These are phyloP conservation scores for Probosciger aterrimus DNA, from an alignment of 2,113 vertebrate species.

Conservation along the genomic window DNA sequence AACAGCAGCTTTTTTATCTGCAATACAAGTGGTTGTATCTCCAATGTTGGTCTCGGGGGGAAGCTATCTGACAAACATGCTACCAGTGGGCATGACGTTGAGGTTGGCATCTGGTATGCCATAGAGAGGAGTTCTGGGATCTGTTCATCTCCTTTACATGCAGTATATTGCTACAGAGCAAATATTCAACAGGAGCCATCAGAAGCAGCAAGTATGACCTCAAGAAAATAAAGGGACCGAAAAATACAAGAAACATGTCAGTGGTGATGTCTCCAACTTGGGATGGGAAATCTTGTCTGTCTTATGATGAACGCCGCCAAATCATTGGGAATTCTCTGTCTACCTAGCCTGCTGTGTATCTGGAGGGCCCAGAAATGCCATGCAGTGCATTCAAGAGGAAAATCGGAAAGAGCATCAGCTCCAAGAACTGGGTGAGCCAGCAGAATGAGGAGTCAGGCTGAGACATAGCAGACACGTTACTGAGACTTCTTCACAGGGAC, in stretches of 20 bases:
- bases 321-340: slow-evolving; percentile 47
- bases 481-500: slow-evolving; percentile 54
- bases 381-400: slow-evolving; percentile 52
- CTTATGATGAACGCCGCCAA: slow-evolving; percentile 19
- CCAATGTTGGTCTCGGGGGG: background rate
- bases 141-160: background rate
- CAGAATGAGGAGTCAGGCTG: slow-evolving; percentile 58
- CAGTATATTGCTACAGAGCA: slow-evolving; percentile 8
- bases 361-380: slow-evolving; percentile 56
- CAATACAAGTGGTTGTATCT: background rate
- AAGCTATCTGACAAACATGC: background rate
- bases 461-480: slow-evolving; percentile 40
- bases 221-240: slow-evolving; percentile 1
- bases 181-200: background rate
- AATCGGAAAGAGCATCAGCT: slow-evolving; percentile 52
- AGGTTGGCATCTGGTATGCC: background rate
- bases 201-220: background rate
- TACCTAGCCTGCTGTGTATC: slow-evolving; percentile 47
- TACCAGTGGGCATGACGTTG: background rate
- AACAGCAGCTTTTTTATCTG: background rate
- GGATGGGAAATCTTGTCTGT: slow-evolving; percentile 41
- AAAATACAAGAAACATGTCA: background rate
- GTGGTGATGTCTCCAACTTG: background rate
- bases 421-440: slow-evolving; percentile 55
- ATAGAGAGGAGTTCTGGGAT: slow-evolving; percentile 1